Conservation (phyloP, 1,140 invertebrate genomes). For the Sminthurides bifidus region DNA sequence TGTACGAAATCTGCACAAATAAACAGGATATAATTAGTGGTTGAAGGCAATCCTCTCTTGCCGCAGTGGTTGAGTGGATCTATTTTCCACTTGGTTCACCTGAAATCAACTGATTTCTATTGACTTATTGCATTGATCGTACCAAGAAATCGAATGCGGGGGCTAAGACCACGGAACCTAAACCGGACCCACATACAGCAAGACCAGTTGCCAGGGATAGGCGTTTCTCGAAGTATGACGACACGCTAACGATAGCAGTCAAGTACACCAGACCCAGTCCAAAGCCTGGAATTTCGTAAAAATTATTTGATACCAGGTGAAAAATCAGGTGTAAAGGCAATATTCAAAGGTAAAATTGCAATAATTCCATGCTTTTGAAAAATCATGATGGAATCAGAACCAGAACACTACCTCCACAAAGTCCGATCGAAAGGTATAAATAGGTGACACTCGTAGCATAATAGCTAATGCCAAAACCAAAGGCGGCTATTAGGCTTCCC, state of each 20-base stretch:
- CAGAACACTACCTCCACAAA: constrained; percentile 55
- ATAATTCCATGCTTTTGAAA: neutral
- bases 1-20: too few species aligned
- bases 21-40: too few species aligned
- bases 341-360: neutral
- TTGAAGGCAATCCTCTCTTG: too few species aligned
- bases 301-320: neutral
- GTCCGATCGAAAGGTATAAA: constrained; percentile 74
- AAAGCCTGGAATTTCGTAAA: constrained; percentile 50
- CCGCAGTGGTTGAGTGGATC: too few species aligned
- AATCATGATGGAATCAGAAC: neutral
- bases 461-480: constrained; percentile 60
- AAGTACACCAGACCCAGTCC: constrained; percentile 89
- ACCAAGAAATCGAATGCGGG: too few species aligned
- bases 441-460: constrained; percentile 61
- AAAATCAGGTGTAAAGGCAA: neutral
- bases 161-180: too few species aligned
- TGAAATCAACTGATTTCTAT: too few species aligned
- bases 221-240: constrained; percentile 83
- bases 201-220: constrained; percentile 84
- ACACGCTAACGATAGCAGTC: constrained; percentile 87
- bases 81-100: too few species aligned
- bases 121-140: too few species aligned
- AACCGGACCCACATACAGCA: too few species aligned
- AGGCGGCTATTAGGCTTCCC: constrained; percentile 65